Evolutionary conservation across 2,888 invertebrate species (phyloP), one percentile per base, ranked within the genome.

Genomic region (Oeneis ivallda): DNA sequence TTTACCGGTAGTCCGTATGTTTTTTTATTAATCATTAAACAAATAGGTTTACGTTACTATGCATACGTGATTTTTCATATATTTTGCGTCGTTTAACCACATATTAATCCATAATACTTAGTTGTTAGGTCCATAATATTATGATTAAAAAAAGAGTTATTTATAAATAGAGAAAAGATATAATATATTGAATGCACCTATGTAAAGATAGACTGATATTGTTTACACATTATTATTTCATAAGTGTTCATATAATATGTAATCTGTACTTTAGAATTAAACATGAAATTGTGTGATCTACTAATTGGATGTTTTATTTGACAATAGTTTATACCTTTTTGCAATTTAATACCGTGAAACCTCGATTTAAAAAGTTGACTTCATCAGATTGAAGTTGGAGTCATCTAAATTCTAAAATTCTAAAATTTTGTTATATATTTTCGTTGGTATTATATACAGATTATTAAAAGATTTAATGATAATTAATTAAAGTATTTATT

Each of bases 121-220:
- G 43, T 15, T 5, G 43, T 72, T 67, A 67, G 73, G 67, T 72
- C 70, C 73, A 69, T 73, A 66, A 71, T 65, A 67, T 63, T 47
- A 64, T 53, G 47, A 70, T 74, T 74, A 69, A 67, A 68, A 72
- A 73, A 77, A 74, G 72, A 78, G 74, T 75, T 79, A 79, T 81
- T 81, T 79, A 79, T 80, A 74, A 69, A 76, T 75, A 77, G 71
- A 78, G 76, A 77, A 79, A 49, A 80, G 71, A 80, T 81, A 82
- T 83, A 82, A 83, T 83, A 82, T 83, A 83, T 83, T 80, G 71
- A 78, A 78, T 74, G 75, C 79, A 79, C 75, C 70, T 75, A 76
- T 78, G 77, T 81, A 79, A 79, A 80, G 76, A 81, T 80, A 80
- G 83, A 82, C 83, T 83, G 82, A 83, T 79, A 76, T 75, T 75